A percentile compares a stretch with the other conserved stretches of the same genome.
Conservation (phyloP, 2,797 vertebrate genomes). For the Odontamblyopus lacepedii region DNA sequence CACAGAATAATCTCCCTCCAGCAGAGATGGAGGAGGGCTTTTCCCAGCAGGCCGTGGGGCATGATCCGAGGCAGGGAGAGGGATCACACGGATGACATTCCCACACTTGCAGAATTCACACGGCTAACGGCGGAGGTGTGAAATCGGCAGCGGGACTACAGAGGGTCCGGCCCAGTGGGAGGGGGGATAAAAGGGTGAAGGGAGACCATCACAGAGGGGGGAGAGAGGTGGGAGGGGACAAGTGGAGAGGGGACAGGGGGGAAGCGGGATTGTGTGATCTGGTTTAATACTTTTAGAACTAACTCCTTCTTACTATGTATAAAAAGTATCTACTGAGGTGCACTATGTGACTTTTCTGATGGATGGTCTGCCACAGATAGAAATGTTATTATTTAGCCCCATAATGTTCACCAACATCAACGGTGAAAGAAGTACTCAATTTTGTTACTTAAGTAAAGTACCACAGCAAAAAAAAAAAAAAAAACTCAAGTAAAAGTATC, state of each 20-base stretch:
- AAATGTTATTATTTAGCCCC: not conserved
- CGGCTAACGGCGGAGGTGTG: conserved; percentile 52
- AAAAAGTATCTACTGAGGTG: no score
- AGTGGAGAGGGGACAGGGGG: conserved; percentile 24
- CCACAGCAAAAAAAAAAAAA: no score
- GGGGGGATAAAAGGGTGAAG: conserved; percentile 40
- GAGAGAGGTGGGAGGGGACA: not conserved
- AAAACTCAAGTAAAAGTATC: no score
- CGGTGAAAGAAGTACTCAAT: no score
- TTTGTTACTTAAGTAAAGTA: no score
- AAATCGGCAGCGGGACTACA: conserved; percentile 54
- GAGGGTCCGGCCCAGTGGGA: conserved; percentile 49
- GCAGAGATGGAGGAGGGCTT: conserved; percentile 56
- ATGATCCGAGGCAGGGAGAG: conserved; percentile 58
- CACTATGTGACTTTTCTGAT: not conserved
- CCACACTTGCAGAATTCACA: conserved; percentile 59
- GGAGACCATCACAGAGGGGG: conserved; percentile 17
- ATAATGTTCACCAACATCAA: not conserved
- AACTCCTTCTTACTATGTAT: conserved; percentile 28
- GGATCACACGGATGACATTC: conserved; percentile 72
- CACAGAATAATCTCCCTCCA: conserved; percentile 63
- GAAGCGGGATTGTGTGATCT: conserved; percentile 37
- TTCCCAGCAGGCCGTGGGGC: conserved; percentile 65
- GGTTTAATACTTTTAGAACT: conserved; percentile 45
- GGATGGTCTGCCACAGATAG: not conserved